Percentiles rank a stretch among this genome's conserved stretches.
Conservation (phyloP, 2,888 invertebrate genomes). For the Drosophila fungiperda region DNA sequence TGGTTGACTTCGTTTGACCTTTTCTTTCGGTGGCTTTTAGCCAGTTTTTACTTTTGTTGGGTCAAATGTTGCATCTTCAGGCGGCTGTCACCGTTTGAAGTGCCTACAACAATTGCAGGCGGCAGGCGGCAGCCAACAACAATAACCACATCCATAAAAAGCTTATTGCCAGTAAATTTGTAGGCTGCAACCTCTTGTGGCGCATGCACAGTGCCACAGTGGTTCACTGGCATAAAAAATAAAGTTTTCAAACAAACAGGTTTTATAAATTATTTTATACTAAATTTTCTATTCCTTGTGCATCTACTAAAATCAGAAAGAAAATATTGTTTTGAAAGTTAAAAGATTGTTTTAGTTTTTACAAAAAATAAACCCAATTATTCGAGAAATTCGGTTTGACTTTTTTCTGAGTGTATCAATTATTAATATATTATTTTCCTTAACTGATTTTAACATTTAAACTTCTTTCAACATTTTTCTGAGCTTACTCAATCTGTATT, state of each 20-base stretch:
- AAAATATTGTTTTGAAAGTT: background rate
- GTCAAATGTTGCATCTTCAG: conserved; percentile 35
- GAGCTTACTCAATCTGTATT: background rate
- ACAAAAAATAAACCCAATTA: background rate
- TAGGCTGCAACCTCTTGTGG: conserved; percentile 16
- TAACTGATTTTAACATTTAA: background rate
- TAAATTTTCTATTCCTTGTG: background rate
- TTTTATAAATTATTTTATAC: background rate
- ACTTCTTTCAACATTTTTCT: background rate
- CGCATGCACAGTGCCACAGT: background rate
- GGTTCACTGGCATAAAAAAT: background rate
- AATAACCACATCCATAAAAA: conserved; percentile 21
- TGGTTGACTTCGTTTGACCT: conserved; percentile 50
- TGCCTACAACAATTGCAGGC: conserved; percentile 18
- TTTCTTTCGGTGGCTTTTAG: conserved; percentile 30
- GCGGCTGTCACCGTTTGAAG: conserved; percentile 14
- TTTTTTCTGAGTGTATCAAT: background rate
- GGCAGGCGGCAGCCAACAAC: conserved; percentile 6
- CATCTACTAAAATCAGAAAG: no score
- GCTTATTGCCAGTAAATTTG: conserved; percentile 47
- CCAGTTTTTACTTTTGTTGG: conserved; percentile 4
- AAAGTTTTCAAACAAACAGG: background rate
- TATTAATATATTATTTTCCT: background rate
- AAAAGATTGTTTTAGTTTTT: background rate
- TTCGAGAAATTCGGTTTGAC: fast-evolving